Evolutionary conservation across 2,797 vertebrate genomes (phyloP), one percentile per base, ranked within the genome.

Genomic region (Sebastes nivosus): DNA sequence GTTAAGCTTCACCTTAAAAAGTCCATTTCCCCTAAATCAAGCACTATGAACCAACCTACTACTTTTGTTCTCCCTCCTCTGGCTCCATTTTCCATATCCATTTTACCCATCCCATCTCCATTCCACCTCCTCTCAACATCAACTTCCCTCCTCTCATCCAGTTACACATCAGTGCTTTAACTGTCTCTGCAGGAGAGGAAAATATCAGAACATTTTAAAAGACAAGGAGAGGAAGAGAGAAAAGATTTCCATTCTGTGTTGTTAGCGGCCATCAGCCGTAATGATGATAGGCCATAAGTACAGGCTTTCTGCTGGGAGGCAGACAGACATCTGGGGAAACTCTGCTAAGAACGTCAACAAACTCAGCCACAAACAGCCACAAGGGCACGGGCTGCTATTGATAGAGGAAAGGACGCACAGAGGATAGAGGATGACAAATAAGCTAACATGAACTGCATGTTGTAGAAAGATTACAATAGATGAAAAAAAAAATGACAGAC

Each of bases 241-340:
- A 75, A 46, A 38, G 22, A 75, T 84, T 78, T 68, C 73, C 55
- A 79, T 84, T 81, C 61, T 81, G 42, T 81, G 80, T 68, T 67
- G 72, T 87, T 89, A 85, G 52, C 50, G 20, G 32, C 82, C 80
- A 85, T 88, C 86, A 88, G 38, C 22, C 1, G 2, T 83, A 88
- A 87, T 87, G 76, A 87, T 85, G 87, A 88, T 77, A 66, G 69
- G 55, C 34, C 69, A 78, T 72, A 82, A 88, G 78, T 75, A 80
- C 59, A 66, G 75, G 84, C 65, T 81, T 85, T 83, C 72, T 68
- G 58, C 46, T 67, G 29, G 5, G 52, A 22, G 61, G 8, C 50
- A 68, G 63, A 65, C n/a, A 70, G 52, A 38, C 54, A 89, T 80
- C 64, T 52, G 57, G 50, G 52, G 52, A 80, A 78, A 34, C 63